A percentile compares a stretch with the other conserved stretches of the same genome.
Conservation (phyloP, 92 coral and sea anemone species). For the Porites divaricata region DNA sequence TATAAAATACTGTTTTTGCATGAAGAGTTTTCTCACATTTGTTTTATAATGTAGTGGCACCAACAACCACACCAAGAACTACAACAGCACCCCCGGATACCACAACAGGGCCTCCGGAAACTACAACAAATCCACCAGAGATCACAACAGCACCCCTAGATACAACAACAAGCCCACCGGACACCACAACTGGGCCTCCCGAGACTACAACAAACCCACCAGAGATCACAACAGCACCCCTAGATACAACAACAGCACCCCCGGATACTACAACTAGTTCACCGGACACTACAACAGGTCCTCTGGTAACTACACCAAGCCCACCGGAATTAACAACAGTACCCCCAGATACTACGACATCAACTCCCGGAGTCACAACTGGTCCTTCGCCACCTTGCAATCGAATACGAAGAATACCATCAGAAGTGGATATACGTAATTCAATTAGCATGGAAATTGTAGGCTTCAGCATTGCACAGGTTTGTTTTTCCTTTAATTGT, state of each 20-base stretch:
- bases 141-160: background rate
- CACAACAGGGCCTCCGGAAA: too few relatives aligned
- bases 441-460: too few relatives aligned
- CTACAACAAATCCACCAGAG: too few relatives aligned
- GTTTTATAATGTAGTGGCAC: background rate
- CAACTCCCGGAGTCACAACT: background rate
- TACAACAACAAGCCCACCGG: too few relatives aligned
- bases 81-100: background rate
- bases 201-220: background rate
- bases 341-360: background rate
- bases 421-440: too few relatives aligned
- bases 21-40: background rate
- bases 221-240: background rate
- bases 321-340: background rate
- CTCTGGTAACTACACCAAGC: background rate
- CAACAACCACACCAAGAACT: slow-evolving; percentile 10
- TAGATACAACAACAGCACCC: background rate
- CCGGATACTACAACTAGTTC: background rate
- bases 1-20: too few relatives aligned
- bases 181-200: background rate
- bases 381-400: background rate
- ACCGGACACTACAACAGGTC: background rate
- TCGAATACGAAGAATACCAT: too few relatives aligned
- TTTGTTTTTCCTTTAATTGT: too few relatives aligned
- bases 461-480: too few relatives aligned